Conservation (phyloP, 2,113 vertebrate genomes). For the Pygoscelis antarcticus region DNA sequence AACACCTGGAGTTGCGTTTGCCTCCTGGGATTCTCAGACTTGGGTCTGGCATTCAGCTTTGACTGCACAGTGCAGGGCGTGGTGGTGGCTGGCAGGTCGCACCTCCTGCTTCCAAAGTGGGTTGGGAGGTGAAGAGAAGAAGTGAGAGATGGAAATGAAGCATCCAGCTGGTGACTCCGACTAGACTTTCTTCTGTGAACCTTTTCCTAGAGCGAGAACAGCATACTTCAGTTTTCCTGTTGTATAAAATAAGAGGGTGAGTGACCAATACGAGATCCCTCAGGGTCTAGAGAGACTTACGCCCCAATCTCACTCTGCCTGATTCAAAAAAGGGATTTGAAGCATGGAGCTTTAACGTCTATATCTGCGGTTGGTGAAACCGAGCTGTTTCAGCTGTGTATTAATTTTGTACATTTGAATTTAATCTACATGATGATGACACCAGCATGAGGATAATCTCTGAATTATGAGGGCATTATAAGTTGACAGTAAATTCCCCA, state of each 20-base stretch:
- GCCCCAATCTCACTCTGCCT: accelerated
- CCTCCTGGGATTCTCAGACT: neutral
- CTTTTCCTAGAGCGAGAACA: neutral
- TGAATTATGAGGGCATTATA: neutral
- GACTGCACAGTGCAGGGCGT: accelerated
- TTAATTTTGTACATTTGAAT: neutral
- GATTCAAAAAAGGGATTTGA: neutral
- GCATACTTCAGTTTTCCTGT: neutral
- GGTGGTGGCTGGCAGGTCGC: neutral
- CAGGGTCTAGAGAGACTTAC: neutral
- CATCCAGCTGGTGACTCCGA: neutral
- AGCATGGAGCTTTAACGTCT: neutral
- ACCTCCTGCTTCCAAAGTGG: neutral
- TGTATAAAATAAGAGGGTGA: neutral
- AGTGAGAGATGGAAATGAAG: neutral
- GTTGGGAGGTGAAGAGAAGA: neutral
- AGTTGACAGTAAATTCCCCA: neutral
- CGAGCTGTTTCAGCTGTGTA: neutral
- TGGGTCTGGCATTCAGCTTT: neutral
- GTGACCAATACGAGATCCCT: neutral
- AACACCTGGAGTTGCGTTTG: neutral
- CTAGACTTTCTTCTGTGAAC: neutral
- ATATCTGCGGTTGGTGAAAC: neutral
- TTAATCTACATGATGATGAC: neutral
- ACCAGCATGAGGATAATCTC: neutral